Base-by-base conservation (phyloP, 2,888 invertebrate genomes). In the Scrobipalpa costella region DNA sequence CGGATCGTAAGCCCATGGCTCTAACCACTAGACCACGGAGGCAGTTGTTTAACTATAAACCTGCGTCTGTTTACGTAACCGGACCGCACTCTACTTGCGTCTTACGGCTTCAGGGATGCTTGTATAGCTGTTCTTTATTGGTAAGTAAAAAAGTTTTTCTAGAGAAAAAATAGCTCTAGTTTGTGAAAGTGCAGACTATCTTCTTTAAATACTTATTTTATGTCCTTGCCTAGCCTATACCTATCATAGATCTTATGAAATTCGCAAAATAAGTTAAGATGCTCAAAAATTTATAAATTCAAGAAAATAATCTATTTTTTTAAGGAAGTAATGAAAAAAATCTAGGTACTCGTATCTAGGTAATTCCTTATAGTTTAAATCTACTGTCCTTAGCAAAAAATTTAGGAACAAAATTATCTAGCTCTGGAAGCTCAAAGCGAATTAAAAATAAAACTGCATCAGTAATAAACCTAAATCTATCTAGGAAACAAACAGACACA, bases 401-500 rank as follows among this genome's bases (percentile, higher is more conserved):
- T 5, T 8, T 19, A 19, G 19, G 15, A 17, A 47, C 17, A 49
- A 49, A 49, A 49, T 17, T 49, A 17, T 19, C 15, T 6, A 27
- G 9, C 11, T 34, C 34, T 7, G 15, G 1, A 55, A 55, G 7
- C 55, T 55, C 15, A 27, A 34, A 55, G 55, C 55, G 8, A 55
- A 55, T 55, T 55, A 55, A 55, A 55, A 55, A 55, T 34, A 55
- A 55, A 34, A 55, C 55, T 34, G n/a, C 7, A 8, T 36, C 40
- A 59, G 44, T 59, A 44, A 44, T 59, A 59, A 44, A 27, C 40
- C 21, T 6, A 8, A 59, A 70, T 72, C 73, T 73, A 74, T 77
- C 75, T 76, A 44, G 50, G 9, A 72, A 75, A 74, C 75, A 55
- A 34, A 55, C 55, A 55, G 7, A 2, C 55, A 55, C 27, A 44